Percentiles rank a stretch among this genome's conserved stretches.
phyloP scores from a whole-genome alignment of 1,140 invertebrate species.

The Tetranychus urticae region DNA sequence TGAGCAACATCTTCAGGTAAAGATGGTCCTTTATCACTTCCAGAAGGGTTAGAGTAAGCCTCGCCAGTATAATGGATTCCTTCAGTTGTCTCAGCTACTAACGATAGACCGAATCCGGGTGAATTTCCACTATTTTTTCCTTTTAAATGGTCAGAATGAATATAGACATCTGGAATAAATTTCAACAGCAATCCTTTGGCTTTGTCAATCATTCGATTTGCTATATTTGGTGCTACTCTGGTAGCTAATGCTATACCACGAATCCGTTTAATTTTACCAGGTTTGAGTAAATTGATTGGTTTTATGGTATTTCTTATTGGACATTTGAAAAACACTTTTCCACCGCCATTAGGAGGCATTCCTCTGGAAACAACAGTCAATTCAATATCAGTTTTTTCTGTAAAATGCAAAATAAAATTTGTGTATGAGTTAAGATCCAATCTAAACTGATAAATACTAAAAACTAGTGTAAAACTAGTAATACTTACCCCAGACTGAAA shows the following conservation, averaged over 20 bases:
- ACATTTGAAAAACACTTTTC: slow-evolving; percentile 66
- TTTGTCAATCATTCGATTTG: slow-evolving; percentile 71
- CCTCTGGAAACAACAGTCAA: slow-evolving; percentile 66
- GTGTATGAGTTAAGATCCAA: neutral
- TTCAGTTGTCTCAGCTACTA: slow-evolving; percentile 74
- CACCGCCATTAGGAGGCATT: slow-evolving; percentile 59
- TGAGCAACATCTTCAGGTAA: slow-evolving; percentile 72
- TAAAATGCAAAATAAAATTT: neutral
- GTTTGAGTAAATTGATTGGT: slow-evolving; percentile 35
- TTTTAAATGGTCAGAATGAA: slow-evolving; percentile 69
- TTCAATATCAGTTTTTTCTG: slow-evolving; percentile 26
- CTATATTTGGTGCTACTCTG: slow-evolving; percentile 66
- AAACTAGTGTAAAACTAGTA: neutral
- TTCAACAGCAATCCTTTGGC: slow-evolving; percentile 73
- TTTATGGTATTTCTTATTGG: slow-evolving; percentile 42
- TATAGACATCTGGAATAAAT: slow-evolving; percentile 83
- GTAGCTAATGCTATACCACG: slow-evolving; percentile 66
- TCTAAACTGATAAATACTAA: neutral
- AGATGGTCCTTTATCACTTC: slow-evolving; percentile 22
- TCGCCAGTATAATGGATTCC: slow-evolving; percentile 42
- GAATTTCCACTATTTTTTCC: slow-evolving; percentile 56
- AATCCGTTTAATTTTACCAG: slow-evolving; percentile 80
- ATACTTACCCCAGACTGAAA: neutral
- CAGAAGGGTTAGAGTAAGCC: slow-evolving; percentile 24
- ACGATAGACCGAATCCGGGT: slow-evolving; percentile 60